Evolutionary conservation across 1,140 invertebrate species (phyloP).

Genomic region (Oscheius sp.): DNA sequence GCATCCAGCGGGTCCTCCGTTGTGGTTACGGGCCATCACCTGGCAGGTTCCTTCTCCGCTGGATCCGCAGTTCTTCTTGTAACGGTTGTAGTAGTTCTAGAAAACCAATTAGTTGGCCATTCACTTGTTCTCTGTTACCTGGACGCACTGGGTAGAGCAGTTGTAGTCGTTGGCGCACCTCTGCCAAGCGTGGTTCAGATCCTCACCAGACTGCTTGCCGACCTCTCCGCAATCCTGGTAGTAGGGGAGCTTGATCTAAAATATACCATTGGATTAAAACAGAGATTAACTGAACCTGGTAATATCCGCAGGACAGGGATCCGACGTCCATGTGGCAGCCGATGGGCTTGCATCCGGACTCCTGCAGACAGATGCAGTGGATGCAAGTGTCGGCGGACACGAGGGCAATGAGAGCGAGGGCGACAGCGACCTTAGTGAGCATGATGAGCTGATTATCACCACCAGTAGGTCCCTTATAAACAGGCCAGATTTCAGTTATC

Average conservation of each 20-base stretch:
- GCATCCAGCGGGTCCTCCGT: slow-evolving; percentile 60
- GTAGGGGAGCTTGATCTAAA: slow-evolving; percentile 56
- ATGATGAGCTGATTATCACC: not conserved
- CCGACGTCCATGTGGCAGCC: slow-evolving; percentile 58
- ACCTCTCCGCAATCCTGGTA: slow-evolving; percentile 57
- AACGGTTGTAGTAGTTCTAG: slow-evolving; percentile 33
- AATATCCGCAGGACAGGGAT: slow-evolving; percentile 61
- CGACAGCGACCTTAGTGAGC: not conserved
- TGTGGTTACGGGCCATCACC: slow-evolving; percentile 59
- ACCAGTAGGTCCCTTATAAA: not conserved
- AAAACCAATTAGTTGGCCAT: not conserved
- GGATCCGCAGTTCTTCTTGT: slow-evolving; percentile 31
- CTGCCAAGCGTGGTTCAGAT: slow-evolving; percentile 47
- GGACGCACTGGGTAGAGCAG: slow-evolving; percentile 59
- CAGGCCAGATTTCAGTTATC: too few relatives aligned
- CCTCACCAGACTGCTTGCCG: slow-evolving; percentile 35
- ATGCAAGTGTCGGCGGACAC: slow-evolving; percentile 27
- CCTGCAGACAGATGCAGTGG: slow-evolving; percentile 45
- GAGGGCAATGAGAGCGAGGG: slow-evolving; percentile 2
- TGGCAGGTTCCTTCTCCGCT: slow-evolving; percentile 48
- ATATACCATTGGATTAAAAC: too few relatives aligned
- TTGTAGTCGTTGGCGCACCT: slow-evolving; percentile 53
- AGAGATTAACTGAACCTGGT: too few relatives aligned
- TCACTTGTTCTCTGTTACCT: slow-evolving; percentile 19
- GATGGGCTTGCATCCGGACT: slow-evolving; percentile 54